Percentiles rank a stretch among this genome's conserved stretches.
Conservation (phyloP, 2,113 vertebrate genomes). For the Athene cunicularia region DNA sequence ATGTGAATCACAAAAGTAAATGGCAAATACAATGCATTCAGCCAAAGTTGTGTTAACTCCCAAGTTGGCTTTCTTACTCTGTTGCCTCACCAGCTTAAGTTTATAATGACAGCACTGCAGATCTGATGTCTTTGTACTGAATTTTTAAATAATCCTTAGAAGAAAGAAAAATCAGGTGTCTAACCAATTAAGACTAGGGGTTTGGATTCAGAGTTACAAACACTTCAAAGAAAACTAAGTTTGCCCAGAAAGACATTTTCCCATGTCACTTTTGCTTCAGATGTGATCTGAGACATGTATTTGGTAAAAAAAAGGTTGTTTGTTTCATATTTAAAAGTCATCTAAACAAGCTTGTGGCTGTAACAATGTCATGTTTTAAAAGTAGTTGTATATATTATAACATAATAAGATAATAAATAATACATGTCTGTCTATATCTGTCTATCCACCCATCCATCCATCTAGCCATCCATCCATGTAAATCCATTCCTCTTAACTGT, state of each 20-base stretch:
- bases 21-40: conserved; percentile 63
- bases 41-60: conserved; percentile 56
- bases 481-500: conserved; percentile 6
- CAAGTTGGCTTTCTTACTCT: conserved; percentile 48
- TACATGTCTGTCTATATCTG: conserved; percentile 33
- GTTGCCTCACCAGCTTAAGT: conserved; percentile 50
- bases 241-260: conserved; percentile 31
- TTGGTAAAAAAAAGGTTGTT: background rate
- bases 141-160: conserved; percentile 43
- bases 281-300: background rate
- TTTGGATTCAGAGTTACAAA: conserved; percentile 1
- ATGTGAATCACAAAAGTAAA: conserved; percentile 68
- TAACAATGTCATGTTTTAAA: conserved; percentile 10
- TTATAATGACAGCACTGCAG: conserved; percentile 50
- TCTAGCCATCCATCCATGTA: conserved; percentile 28
- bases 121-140: conserved; percentile 44
- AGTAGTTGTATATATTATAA: conserved; percentile 47
- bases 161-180: conserved; percentile 47
- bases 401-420: conserved; percentile 53
- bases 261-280: background rate
- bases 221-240: conserved; percentile 33
- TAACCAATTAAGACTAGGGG: conserved; percentile 16
- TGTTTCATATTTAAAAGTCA: background rate
- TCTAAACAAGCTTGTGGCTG: background rate
- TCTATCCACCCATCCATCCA: conserved; percentile 15